Evolutionary conservation across 1,140 invertebrate species (phyloP), one percentile per base, ranked within the genome.

Genomic region (Parasteatoda tepidariorum): DNA sequence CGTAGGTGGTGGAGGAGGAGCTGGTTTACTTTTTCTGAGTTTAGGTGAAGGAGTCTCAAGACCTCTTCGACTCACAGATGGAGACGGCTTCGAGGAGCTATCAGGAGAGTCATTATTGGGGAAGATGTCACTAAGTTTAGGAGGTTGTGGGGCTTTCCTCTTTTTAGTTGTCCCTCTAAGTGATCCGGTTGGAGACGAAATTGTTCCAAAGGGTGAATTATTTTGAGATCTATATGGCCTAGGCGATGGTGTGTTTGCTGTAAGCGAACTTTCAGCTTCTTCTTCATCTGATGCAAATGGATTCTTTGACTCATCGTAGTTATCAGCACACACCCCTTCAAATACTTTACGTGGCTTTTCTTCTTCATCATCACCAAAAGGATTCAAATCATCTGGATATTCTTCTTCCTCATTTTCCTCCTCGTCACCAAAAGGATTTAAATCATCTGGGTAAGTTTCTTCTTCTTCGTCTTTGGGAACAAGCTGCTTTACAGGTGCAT

Each of bases 131-230:
- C 30, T 86, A 4, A 86, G 85, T 41, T 87, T 83, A 26, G 92
- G 92, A 28, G 92, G 92, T 9, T 89, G 89, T 26, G 92, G 92
- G 4, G 92, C 92, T 87, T 92, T 92, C 26, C 91, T 90, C 90
- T 38, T 91, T 90, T 38, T 89, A 88, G 24, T 91, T 89, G 84
- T 93, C 92, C 78, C 93, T 92, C 11, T 91, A 91, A 86, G 93
- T 92, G 81, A 92, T 93, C 91, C 91, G 59, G 85, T 84, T 0
- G 85, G 85, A 30, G 85, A 66, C 5, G 67, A 54, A 15, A 48
- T n/a, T 33, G 57, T 2, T 24, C 30, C 54, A 41, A 30, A n/a
- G 4, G 66, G 54, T 22, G 24, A 57, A 30, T 28, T 30, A 28
- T 26, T 48, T 3, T 22, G 18, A 7, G 66, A 30, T 22, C 61